Percentiles rank a stretch among this genome's conserved stretches.
phyloP scores from a whole-genome alignment of 2,888 invertebrate genomes.

The Eristalis intricaria region DNA sequence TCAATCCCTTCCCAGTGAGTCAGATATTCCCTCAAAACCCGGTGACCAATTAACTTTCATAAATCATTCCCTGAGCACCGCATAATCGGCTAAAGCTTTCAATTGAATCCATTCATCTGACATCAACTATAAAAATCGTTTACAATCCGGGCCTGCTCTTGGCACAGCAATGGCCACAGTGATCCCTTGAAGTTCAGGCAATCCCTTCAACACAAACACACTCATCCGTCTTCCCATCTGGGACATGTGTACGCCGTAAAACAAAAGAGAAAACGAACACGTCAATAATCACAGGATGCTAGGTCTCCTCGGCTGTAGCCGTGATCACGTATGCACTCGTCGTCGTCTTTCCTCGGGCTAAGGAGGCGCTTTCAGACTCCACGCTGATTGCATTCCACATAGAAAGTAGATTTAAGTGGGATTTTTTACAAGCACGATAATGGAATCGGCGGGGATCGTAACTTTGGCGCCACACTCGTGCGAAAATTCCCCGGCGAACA shows the following conservation, averaged over 20 bases:
- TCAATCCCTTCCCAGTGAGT: background rate
- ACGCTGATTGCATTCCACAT: conserved; percentile 58
- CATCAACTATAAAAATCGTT: background rate
- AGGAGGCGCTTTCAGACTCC: background rate
- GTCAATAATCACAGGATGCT: conserved; percentile 2
- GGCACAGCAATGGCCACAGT: background rate
- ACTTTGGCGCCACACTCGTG: conserved; percentile 65
- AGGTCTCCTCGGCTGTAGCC: background rate
- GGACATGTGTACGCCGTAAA: background rate
- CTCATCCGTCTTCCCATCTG: background rate
- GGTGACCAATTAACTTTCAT: background rate
- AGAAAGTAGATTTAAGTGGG: conserved; percentile 58
- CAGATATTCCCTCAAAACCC: background rate
- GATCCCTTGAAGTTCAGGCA: background rate
- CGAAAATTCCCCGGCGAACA: conserved; percentile 28
- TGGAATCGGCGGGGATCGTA: conserved; percentile 28
- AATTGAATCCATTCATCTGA: background rate
- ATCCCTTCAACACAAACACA: background rate
- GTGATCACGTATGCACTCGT: background rate
- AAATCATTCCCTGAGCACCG: background rate
- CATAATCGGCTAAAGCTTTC: background rate
- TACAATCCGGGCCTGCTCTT: background rate
- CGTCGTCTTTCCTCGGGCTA: background rate
- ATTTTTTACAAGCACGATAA: conserved; percentile 53
- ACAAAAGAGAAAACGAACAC: background rate